These are phyloP conservation scores for Osmoderma eremita DNA, from an alignment of 2,888 invertebrate genomes.

Conservation along the genomic window DNA sequence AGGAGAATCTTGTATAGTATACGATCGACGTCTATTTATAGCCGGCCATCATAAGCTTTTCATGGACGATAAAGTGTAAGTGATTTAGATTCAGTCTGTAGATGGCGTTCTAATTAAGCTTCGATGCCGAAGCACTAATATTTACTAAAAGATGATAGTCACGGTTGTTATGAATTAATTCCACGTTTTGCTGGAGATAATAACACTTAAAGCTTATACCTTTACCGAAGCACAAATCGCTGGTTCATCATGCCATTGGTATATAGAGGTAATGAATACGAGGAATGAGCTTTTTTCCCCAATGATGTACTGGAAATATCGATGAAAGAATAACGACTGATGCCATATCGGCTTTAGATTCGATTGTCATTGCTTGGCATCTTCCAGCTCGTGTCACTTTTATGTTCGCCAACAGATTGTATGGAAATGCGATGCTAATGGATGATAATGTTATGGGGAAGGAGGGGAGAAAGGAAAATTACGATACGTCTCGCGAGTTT, in stretches of 20 bases:
- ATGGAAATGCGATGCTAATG: constrained; percentile 19
- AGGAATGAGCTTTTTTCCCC: too few relatives aligned
- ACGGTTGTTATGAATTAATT: too few relatives aligned
- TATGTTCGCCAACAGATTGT: constrained; percentile 2
- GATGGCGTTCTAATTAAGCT: constrained; percentile 4
- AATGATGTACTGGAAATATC: background rate
- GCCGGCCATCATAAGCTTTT: background rate
- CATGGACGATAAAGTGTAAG: constrained; percentile 15
- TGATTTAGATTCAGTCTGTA: constrained; percentile 16
- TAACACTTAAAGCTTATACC: too few relatives aligned
- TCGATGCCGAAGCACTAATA: background rate
- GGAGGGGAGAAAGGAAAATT: background rate
- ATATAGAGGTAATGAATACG: background rate
- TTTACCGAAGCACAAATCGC: too few relatives aligned
- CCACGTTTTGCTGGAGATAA: too few relatives aligned
- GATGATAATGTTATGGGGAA: background rate
- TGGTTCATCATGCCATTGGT: too few relatives aligned
- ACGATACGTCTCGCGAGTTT: background rate
- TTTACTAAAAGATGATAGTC: too few relatives aligned
- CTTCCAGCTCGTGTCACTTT: too few relatives aligned
- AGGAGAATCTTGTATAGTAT: background rate
- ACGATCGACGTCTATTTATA: constrained; percentile 8
- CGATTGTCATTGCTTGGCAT: too few relatives aligned
- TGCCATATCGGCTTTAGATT: background rate
- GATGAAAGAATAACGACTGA: constrained; percentile 18